Base-by-base conservation (phyloP, 2,888 invertebrate genomes). In the Magallana nippona region DNA sequence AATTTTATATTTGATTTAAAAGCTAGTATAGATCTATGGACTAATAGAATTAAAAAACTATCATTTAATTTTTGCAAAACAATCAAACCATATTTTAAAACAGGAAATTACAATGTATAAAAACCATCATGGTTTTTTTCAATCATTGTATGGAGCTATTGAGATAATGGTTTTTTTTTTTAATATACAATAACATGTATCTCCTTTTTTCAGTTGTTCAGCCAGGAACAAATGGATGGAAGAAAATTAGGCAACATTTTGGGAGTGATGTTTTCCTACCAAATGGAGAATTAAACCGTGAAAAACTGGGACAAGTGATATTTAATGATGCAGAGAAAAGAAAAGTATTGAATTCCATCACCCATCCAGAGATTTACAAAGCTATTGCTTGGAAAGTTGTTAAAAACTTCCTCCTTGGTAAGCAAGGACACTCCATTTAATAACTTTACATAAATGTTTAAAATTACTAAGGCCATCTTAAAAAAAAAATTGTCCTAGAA, bases 341-440 rank as follows among this genome's bases (percentile, higher is more conserved):
- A 84, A 95, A 95, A 81, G 95, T 95, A 91, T 94, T 98, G 0
- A 97, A 98, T 94, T 95, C 96, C 62, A 97, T 97, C 78, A 97
- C 97, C 0, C 97, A 97, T 94, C 97, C 97, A 0, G 95, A 96
- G 88, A 97, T 98, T 89, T 96, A 97, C 93, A 96, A 95, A 87
- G 95, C 95, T 83, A 97, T 97, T 95, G 95, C 96, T 87, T 96
- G 95, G 95, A 95, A 96, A 94, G 96, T 96, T 22, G 57, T 94
- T 0, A 81, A 85, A 32, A 86, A 91, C 56, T 93, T 94, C 82
- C 82, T 94, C 10, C 87, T 86, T 81, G 44, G 60, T 63, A 62
- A 17, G 62, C 44, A 44, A 44, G 44, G 44, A 8, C 8, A 8
- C 44, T 44, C 5, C 44, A 44, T 44, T 44, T 44, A 44, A 44